Evolutionary conservation across 2,888 invertebrate genomes (phyloP).

Genomic region (Furcula furcula): DNA sequence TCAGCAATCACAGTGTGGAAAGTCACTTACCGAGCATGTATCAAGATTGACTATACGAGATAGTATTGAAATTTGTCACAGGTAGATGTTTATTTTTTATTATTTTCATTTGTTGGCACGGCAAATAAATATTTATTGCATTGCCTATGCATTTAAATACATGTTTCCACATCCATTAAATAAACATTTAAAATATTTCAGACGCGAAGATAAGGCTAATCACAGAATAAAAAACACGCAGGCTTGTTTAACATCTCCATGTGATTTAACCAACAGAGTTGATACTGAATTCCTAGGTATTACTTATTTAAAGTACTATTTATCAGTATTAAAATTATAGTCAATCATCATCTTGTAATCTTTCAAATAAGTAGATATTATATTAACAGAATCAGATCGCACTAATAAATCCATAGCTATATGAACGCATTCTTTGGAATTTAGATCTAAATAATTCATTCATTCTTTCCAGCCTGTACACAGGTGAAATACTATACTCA

Average conservation of each 20-base stretch:
- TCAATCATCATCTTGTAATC: too few species aligned
- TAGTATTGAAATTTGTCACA: conserved; percentile 64
- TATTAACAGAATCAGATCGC: too few species aligned
- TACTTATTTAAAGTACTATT: too few species aligned
- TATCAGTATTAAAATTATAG: too few species aligned
- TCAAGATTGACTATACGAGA: conserved; percentile 52
- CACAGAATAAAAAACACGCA: conserved; percentile 18
- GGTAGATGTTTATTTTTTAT: conserved; percentile 45
- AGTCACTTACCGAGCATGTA: conserved; percentile 13
- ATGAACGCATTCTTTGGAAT: too few species aligned
- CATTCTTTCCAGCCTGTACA: too few species aligned
- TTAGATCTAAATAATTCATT: too few species aligned
- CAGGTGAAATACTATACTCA: too few species aligned
- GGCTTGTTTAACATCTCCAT: conserved; percentile 9
- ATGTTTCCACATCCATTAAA: not conserved
- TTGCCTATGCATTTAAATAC: not conserved
- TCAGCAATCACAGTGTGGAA: conserved; percentile 38
- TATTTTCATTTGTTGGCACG: conserved; percentile 14
- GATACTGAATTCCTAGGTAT: conserved; percentile 26
- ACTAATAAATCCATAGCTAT: too few species aligned
- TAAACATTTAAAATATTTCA: conserved; percentile 24
- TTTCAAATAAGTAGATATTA: too few species aligned
- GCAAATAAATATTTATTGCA: not conserved
- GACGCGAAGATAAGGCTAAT: conserved; percentile 26
- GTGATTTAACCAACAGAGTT: conserved; percentile 4